These are phyloP conservation scores for Furcula furcula DNA, from an alignment of 2,888 invertebrate species.

Conservation along the genomic window DNA sequence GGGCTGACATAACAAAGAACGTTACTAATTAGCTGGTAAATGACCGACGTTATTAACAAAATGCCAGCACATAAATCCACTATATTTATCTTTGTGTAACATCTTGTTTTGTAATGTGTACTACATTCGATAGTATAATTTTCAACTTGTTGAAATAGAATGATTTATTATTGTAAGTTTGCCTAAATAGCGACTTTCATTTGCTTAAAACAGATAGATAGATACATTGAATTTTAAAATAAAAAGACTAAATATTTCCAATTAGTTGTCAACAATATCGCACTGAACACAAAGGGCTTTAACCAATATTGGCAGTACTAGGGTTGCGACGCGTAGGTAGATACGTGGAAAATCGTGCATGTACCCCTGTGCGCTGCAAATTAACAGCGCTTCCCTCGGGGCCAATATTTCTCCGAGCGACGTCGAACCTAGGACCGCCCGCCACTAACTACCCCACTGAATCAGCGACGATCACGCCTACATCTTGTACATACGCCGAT, in stretches of 20 bases:
- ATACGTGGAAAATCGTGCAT: slow-evolving; percentile 69
- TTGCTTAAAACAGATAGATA: no score
- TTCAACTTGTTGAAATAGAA: not conserved
- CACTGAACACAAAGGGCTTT: slow-evolving; percentile 40
- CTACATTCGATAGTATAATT: not conserved
- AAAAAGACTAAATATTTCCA: no score
- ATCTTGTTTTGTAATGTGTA: slow-evolving; percentile 7
- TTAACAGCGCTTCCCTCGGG: slow-evolving; percentile 75
- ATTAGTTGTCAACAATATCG: slow-evolving; percentile 10
- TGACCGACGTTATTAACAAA: slow-evolving; percentile 35
- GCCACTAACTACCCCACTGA: slow-evolving; percentile 79
- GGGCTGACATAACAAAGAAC: slow-evolving; percentile 33
- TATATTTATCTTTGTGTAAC: slow-evolving; percentile 8
- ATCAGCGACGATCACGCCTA: slow-evolving; percentile 81
- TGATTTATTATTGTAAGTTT: slow-evolving; percentile 7
- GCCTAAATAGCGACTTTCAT: no score
- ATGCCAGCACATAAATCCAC: slow-evolving; percentile 33
- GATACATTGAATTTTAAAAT: no score
- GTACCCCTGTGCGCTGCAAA: slow-evolving; percentile 71
- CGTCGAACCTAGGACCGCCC: slow-evolving; percentile 76
- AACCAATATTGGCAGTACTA: slow-evolving; percentile 43
- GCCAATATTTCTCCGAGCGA: slow-evolving; percentile 77
- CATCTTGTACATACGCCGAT: slow-evolving; percentile 78
- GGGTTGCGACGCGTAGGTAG: slow-evolving; percentile 31
- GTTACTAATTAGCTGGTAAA: slow-evolving; percentile 36